Conservation (phyloP, 2,113 vertebrate species). For the Procavia capensis region DNA sequence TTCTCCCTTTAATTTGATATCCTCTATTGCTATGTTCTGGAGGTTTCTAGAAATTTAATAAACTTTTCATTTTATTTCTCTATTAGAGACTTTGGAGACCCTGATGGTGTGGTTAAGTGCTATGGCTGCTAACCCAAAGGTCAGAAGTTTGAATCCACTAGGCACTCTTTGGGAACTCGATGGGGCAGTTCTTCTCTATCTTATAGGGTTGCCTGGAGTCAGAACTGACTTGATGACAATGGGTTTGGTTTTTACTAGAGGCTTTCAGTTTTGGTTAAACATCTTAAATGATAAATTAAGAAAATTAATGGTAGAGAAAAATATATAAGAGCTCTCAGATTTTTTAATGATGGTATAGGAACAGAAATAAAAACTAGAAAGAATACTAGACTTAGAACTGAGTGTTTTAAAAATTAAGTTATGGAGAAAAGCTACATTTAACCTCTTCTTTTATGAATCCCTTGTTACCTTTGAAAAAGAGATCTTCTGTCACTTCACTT, state of each 20-base stretch:
- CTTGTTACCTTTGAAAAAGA: slow-evolving; percentile 65
- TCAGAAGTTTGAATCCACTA: too few relatives aligned
- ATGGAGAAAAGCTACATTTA: background rate
- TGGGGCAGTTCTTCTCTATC: too few relatives aligned
- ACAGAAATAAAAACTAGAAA: slow-evolving; percentile 52
- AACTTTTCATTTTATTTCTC: slow-evolving; percentile 33
- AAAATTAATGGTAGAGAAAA: slow-evolving; percentile 40
- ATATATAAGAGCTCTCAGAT: background rate
- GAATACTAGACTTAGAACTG: slow-evolving; percentile 18
- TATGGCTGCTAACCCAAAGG: too few relatives aligned
- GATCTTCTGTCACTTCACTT: slow-evolving; percentile 71
- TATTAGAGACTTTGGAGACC: slow-evolving; percentile 31
- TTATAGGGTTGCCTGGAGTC: too few relatives aligned
- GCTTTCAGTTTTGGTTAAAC: slow-evolving; percentile 39
- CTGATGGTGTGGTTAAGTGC: too few relatives aligned
- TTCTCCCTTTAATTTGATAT: slow-evolving; percentile 14
- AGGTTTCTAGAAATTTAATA: background rate
- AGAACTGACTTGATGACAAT: too few relatives aligned
- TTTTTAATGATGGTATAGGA: slow-evolving; percentile 36
- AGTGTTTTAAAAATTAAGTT: slow-evolving; percentile 51
- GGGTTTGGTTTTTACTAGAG: slow-evolving; percentile 48
- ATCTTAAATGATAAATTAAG: slow-evolving; percentile 22
- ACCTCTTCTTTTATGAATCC: background rate
- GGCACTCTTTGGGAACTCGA: too few relatives aligned
- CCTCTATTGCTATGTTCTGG: background rate